Percentiles rank a stretch among this genome's conserved stretches.
Conservation (phyloP, 1,140 invertebrate genomes). For the Alviniconcha marisindica region DNA sequence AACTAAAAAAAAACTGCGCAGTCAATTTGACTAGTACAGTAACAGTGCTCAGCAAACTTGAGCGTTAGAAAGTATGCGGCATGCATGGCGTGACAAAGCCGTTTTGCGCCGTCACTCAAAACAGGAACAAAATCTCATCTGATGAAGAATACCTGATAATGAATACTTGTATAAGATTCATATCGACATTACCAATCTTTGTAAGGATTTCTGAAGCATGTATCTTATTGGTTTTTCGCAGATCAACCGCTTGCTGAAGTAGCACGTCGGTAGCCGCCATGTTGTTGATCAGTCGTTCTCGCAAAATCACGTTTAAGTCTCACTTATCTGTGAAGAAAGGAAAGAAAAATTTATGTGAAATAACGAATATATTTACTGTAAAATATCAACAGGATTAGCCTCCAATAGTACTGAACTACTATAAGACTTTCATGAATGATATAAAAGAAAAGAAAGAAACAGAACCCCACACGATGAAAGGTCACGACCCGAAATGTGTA, state of each 20-base stretch:
- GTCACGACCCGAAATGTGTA: too few relatives aligned
- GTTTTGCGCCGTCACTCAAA: constrained; percentile 15
- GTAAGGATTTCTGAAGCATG: constrained; percentile 71
- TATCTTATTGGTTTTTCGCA: constrained; percentile 64
- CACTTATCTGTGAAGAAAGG: not conserved
- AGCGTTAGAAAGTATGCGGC: too few relatives aligned
- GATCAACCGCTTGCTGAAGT: constrained; percentile 78
- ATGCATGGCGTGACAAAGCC: constrained; percentile 24
- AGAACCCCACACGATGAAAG: too few relatives aligned
- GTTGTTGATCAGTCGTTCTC: constrained; percentile 35
- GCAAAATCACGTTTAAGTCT: constrained; percentile 7
- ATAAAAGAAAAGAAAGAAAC: too few relatives aligned
- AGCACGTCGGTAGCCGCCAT: constrained; percentile 79
- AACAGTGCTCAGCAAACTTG: too few relatives aligned
- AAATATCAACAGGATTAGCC: too few relatives aligned
- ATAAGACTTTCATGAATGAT: too few relatives aligned
- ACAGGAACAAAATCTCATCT: constrained; percentile 6
- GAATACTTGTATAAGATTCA: not conserved
- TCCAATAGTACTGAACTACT: too few relatives aligned
- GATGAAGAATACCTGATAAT: constrained; percentile 38
- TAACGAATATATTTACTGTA: too few relatives aligned
- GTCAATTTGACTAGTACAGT: too few relatives aligned
- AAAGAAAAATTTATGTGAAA: not conserved
- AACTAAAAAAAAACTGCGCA: too few relatives aligned
- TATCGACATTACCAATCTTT: constrained; percentile 20